phyloP scores from a whole-genome alignment of 2,888 invertebrate species.

The Stomorhina lunata region DNA sequence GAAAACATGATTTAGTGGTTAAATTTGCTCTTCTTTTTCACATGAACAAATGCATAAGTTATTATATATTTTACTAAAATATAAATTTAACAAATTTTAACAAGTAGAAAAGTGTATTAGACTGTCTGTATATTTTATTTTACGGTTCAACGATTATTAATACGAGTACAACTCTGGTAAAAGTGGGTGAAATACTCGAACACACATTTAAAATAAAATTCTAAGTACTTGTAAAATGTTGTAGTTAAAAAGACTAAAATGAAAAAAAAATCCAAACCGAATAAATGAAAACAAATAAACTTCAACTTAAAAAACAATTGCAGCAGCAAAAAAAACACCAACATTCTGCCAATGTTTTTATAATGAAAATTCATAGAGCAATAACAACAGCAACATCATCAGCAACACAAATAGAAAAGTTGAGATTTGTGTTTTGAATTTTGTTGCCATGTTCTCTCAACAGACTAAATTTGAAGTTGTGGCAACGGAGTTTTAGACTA shows the following conservation, averaged over 20 bases:
- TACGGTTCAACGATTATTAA: constrained; percentile 60
- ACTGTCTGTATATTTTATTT: constrained; percentile 54
- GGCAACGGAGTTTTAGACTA: too few species aligned
- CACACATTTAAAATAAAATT: not conserved
- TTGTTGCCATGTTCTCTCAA: constrained; percentile 5
- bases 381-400: not conserved
- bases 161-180: too few species aligned
- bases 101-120: constrained; percentile 5
- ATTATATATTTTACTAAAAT: not conserved
- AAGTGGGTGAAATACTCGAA: too few species aligned
- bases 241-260: not conserved
- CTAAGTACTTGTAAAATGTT: not conserved
- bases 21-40: not conserved
- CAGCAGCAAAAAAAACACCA: not conserved
- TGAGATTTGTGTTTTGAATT: constrained; percentile 18
- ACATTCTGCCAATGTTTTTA: not conserved
- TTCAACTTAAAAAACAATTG: not conserved
- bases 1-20: not conserved
- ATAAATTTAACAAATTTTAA: constrained; percentile 9
- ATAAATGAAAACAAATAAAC: constrained; percentile 4
- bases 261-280: too few species aligned
- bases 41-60: not conserved
- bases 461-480: not conserved
- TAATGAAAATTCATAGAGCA: not conserved
- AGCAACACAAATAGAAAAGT: not conserved